A percentile compares a stretch with the other conserved stretches of the same genome.
Conservation (phyloP, 1,140 invertebrate species). For the Cyclargus thomasi region DNA sequence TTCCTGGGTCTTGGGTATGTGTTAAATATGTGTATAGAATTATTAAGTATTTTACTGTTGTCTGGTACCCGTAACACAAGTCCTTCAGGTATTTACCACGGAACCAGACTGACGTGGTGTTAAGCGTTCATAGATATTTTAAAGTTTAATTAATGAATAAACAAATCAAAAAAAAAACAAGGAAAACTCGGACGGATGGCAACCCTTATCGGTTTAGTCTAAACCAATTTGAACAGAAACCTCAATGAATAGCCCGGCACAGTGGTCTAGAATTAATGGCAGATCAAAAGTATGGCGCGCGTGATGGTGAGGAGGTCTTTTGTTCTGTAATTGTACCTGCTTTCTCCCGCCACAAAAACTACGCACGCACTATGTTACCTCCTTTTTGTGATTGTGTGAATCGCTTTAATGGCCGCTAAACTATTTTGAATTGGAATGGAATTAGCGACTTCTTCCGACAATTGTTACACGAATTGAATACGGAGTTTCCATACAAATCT, state of each 20-base stretch:
- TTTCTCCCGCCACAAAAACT: conserved; percentile 12
- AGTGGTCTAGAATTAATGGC: conserved; percentile 6
- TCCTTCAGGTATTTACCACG: too few species aligned
- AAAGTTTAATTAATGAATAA: too few species aligned
- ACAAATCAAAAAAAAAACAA: too few species aligned
- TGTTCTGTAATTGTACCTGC: conserved; percentile 7
- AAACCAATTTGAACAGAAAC: not conserved
- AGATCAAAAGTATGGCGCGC: conserved; percentile 11
- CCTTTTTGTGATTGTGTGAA: conserved; percentile 3
- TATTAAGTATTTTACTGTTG: too few species aligned
- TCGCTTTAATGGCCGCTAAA: not conserved
- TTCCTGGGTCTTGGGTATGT: too few species aligned
- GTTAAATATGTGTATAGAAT: too few species aligned
- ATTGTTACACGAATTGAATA: too few species aligned
- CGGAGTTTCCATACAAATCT: too few species aligned
- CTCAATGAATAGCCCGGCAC: not conserved
- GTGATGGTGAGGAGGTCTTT: conserved; percentile 1
- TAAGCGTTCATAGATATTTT: too few species aligned
- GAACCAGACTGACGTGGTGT: too few species aligned
- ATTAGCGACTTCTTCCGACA: not conserved
- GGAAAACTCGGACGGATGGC: too few species aligned
- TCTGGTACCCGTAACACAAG: too few species aligned
- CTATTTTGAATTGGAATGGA: not conserved
- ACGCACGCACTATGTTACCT: not conserved
- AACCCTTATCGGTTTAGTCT: not conserved